phyloP scores from a whole-genome alignment of 2,797 vertebrate species.

The Varecia variegata region DNA sequence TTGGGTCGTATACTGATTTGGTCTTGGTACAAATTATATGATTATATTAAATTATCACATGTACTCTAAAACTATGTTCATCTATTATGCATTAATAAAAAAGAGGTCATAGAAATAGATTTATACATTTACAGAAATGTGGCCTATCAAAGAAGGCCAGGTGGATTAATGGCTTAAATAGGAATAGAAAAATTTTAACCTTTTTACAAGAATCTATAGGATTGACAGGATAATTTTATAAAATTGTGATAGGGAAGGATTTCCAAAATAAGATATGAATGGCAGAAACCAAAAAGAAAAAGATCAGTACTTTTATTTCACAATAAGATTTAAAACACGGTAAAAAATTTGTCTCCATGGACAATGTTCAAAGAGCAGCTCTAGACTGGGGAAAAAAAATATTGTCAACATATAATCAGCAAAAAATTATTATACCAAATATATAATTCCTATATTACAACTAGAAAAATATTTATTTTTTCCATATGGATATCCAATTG shows the following conservation, averaged over 20 bases:
- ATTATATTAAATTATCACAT: background rate
- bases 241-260: background rate
- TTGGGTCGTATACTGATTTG: background rate
- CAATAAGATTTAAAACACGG: background rate
- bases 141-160: background rate
- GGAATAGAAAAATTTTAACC: background rate
- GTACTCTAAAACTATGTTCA: background rate
- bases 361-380: background rate
- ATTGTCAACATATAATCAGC: background rate
- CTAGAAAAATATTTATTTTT: background rate
- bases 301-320: background rate
- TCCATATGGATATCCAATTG: background rate
- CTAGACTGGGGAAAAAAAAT: background rate
- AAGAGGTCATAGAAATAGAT: background rate
- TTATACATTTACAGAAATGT: background rate
- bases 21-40: background rate
- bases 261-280: constrained; percentile 14
- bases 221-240: background rate
- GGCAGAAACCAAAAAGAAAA: constrained; percentile 1
- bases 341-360: background rate
- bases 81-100: background rate
- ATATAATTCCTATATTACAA: background rate
- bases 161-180: background rate
- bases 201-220: background rate
- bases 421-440: background rate